Evolutionary conservation across 30 jellyfish, hydroid and myxozoan genomes (phyloP).

Genomic region (Turritopsis dohrnii): DNA sequence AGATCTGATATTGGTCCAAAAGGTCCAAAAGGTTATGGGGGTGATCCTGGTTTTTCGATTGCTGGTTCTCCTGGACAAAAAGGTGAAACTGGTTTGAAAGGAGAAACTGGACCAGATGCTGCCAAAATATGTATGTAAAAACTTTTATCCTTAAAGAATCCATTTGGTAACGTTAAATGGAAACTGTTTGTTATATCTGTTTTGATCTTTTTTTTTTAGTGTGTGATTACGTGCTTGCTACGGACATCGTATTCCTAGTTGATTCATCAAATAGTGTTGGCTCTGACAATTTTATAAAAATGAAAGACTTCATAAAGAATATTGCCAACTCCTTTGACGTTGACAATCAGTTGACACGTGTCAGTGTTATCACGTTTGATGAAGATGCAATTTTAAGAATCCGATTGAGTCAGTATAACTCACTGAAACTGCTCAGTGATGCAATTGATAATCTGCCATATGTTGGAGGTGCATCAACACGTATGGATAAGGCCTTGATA

Average conservation of each 20-base stretch:
- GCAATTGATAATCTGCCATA: conserved; percentile 61
- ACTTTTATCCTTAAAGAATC: background rate
- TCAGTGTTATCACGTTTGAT: conserved; percentile 58
- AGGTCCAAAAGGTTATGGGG: conserved; percentile 13
- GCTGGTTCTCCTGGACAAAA: conserved; percentile 9
- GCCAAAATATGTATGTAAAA: background rate
- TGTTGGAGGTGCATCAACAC: conserved; percentile 59
- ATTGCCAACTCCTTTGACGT: conserved; percentile 60
- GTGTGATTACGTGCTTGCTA: conserved; percentile 63
- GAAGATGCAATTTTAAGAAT: conserved; percentile 26
- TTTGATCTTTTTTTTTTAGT: conserved; percentile 31
- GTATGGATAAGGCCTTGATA: conserved; percentile 64
- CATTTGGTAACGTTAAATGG: background rate
- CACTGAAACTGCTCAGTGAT: conserved; percentile 25
- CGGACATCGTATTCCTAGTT: conserved; percentile 79
- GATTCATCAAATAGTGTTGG: conserved; percentile 87
- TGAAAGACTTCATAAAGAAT: conserved; percentile 57
- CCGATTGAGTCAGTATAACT: conserved; percentile 36
- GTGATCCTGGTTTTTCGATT: background rate
- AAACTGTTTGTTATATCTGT: background rate
- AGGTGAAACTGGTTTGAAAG: conserved; percentile 9
- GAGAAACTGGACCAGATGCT: conserved; percentile 1
- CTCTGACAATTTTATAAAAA: conserved; percentile 47
- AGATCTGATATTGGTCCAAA: background rate
- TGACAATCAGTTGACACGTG: conserved; percentile 66